These are phyloP conservation scores for Archilochus colubris DNA, from an alignment of 2,113 vertebrate species.

Conservation along the genomic window DNA sequence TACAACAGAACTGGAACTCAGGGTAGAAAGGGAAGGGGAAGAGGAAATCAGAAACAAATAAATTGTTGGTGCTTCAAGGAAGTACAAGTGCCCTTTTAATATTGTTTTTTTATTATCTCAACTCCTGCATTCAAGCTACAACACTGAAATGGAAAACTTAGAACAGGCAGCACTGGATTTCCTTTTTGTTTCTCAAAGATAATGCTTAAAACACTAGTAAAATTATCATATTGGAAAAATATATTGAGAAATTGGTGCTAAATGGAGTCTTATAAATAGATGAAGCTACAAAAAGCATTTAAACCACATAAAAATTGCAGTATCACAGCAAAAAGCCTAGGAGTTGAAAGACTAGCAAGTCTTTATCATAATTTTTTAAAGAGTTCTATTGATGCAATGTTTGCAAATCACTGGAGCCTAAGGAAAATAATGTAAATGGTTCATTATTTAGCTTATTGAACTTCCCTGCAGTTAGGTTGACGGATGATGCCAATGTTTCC, in stretches of 20 bases:
- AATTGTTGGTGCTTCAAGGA: background rate
- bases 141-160: background rate
- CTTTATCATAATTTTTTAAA: conserved; percentile 89
- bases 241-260: background rate
- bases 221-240: background rate
- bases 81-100: background rate
- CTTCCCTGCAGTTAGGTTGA: conserved; percentile 78
- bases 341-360: conserved; percentile 69
- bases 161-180: background rate
- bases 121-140: background rate
- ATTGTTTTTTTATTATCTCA: background rate
- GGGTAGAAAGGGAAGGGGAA: background rate
- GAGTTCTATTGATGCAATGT: conserved; percentile 77
- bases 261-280: conserved; percentile 30
- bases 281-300: conserved; percentile 16
- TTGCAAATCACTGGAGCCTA: conserved; percentile 76
- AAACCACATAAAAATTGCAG: conserved; percentile 37
- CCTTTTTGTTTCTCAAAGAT: background rate
- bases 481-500: conserved; percentile 77
- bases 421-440: conserved; percentile 81
- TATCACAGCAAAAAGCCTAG: conserved; percentile 14
- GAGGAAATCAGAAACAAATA: background rate
- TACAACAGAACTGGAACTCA: background rate
- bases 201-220: background rate
- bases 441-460: conserved; percentile 85